Conservation (phyloP, 1,140 invertebrate genomes). For the Gonioctena quinquepunctata region DNA sequence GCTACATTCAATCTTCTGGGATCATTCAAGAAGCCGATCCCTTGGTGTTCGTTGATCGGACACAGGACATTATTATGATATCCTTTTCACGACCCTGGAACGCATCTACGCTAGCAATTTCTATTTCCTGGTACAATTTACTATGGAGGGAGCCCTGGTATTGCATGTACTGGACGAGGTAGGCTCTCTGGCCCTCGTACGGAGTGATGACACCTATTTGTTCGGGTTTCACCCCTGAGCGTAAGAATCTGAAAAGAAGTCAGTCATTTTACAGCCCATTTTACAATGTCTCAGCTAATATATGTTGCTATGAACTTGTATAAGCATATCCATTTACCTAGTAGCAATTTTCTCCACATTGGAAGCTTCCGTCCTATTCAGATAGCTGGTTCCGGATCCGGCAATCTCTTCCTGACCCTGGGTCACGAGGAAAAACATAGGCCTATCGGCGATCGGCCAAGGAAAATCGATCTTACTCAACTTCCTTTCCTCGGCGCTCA, state of each 20-base stretch:
- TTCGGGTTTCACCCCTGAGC: constrained; percentile 94
- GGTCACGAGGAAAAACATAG: constrained; percentile 99
- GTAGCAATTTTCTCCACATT: constrained; percentile 98
- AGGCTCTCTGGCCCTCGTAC: constrained; percentile 98
- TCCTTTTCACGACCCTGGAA: constrained; percentile 98
- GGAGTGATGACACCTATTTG: constrained; percentile 99
- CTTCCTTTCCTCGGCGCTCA: constrained; percentile 92
- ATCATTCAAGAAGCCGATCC: constrained; percentile 95
- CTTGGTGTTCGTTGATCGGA: constrained; percentile 92
- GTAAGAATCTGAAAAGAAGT: constrained; percentile 69
- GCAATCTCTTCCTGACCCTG: constrained; percentile 99
- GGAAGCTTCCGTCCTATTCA: constrained; percentile 97
- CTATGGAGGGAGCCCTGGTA: constrained; percentile 96
- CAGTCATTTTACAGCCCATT: background rate
- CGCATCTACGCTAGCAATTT: constrained; percentile 99
- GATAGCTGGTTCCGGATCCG: constrained; percentile 95
- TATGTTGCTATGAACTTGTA: background rate
- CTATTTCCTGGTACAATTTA: constrained; percentile 97
- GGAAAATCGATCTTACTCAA: constrained; percentile 94
- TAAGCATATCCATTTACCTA: too few species aligned
- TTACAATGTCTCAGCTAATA: background rate
- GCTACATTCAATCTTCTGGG: constrained; percentile 97
- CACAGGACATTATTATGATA: constrained; percentile 98
- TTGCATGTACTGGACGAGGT: constrained; percentile 98
- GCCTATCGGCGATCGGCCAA: constrained; percentile 94